Percentiles rank a stretch among this genome's conserved stretches.
Conservation (phyloP, 2,113 vertebrate species). For the Rhodinocichla rosea region DNA sequence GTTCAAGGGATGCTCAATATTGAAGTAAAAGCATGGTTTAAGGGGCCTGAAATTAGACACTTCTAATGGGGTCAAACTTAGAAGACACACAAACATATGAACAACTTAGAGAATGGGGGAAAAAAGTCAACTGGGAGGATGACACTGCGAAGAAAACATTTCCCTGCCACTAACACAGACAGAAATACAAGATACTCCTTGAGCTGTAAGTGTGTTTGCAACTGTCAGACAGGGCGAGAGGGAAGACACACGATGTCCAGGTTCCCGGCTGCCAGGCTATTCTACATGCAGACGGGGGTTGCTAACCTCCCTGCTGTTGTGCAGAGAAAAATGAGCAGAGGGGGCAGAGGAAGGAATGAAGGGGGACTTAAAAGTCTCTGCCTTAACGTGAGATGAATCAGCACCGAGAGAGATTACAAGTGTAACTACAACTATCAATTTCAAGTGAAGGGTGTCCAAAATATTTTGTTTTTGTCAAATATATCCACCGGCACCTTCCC, state of each 20-base stretch:
- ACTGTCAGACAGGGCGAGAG: not conserved
- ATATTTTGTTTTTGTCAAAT: not conserved
- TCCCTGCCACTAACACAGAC: not conserved
- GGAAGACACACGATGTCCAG: not conserved
- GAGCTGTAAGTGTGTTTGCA: not conserved
- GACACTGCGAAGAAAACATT: conserved; percentile 35
- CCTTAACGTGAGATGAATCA: conserved; percentile 23
- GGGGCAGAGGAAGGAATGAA: not conserved
- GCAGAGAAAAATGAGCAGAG: not conserved
- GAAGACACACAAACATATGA: not conserved
- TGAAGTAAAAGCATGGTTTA: not conserved
- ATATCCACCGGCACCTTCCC: not conserved
- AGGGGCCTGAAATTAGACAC: not conserved
- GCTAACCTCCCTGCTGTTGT: not conserved
- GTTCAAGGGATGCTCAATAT: not conserved
- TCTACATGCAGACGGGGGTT: conserved; percentile 7
- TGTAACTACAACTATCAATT: not conserved
- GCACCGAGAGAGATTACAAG: not conserved
- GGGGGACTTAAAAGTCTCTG: conserved; percentile 15
- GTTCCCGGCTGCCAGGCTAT: not conserved
- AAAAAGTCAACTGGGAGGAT: not conserved
- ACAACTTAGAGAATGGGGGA: not conserved
- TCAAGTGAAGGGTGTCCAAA: not conserved
- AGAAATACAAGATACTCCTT: not conserved
- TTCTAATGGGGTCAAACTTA: not conserved